A percentile compares a stretch with the other conserved stretches of the same genome.
These are phyloP conservation scores for Apostichopus leukothele DNA, from an alignment of 53 echinoderm and acorn worm genomes.

Conservation along the genomic window DNA sequence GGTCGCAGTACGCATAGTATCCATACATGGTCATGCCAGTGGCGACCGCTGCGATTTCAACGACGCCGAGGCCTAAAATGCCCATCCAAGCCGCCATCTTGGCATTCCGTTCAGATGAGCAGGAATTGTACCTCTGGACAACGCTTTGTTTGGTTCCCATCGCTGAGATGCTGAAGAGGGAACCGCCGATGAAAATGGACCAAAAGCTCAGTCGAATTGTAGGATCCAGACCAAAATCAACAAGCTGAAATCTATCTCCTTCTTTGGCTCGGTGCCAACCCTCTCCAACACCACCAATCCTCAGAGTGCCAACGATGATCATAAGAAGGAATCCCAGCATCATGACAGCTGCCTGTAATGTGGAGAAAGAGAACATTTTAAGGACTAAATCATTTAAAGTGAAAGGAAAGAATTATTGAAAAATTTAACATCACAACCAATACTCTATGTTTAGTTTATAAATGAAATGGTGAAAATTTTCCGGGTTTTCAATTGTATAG, in stretches of 20 bases:
- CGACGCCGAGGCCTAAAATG: conserved; percentile 14
- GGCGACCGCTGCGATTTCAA: conserved; percentile 26
- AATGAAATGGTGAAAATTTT: no score
- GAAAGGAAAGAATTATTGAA: no score
- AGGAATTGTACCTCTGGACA: conserved; percentile 40
- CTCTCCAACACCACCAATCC: conserved; percentile 19
- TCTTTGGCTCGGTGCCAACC: conserved; percentile 30
- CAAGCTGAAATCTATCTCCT: conserved; percentile 7
- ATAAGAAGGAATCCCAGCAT: conserved; percentile 20
- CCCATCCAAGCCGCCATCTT: conserved; percentile 41
- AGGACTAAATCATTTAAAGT: no score
- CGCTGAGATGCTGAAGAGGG: conserved; percentile 17
- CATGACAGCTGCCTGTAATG: conserved; percentile 19
- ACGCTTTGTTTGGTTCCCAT: conserved; percentile 28
- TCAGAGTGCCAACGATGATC: conserved; percentile 14
- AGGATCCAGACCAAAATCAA: conserved; percentile 23
- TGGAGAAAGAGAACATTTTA: no score
- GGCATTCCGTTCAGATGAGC: conserved; percentile 4
- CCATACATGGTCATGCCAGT: conserved; percentile 40
- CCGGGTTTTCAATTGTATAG: no score
- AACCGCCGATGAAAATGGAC: conserved; percentile 31
- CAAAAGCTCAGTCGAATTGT: conserved; percentile 33
- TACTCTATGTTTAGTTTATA: no score
- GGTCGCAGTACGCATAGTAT: conserved; percentile 38
- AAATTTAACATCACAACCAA: no score